These are phyloP conservation scores for Acanthis flammea DNA, from an alignment of 2,797 vertebrate genomes.

Conservation along the genomic window DNA sequence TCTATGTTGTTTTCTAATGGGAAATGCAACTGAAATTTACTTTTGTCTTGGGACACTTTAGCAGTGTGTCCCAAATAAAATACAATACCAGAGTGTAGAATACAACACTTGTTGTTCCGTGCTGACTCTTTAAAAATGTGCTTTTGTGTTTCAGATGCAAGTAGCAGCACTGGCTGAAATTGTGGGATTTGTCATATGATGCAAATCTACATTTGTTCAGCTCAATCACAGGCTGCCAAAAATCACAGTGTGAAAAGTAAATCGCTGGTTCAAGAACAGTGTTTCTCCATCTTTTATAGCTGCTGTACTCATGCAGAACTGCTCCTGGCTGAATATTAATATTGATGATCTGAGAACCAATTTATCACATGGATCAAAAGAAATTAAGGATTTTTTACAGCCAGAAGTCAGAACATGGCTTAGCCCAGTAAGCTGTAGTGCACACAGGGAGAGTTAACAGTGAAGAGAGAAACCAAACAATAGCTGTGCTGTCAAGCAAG, in stretches of 20 bases:
- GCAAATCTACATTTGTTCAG: constrained; percentile 13
- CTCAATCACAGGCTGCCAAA: constrained; percentile 17
- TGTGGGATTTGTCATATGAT: background rate
- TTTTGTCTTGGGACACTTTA: background rate
- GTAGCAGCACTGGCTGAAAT: background rate
- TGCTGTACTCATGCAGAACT: background rate
- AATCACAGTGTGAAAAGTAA: constrained; percentile 8
- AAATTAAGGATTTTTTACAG: constrained; percentile 1
- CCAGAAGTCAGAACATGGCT: background rate
- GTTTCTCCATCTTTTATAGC: constrained; percentile 8
- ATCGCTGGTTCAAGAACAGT: background rate
- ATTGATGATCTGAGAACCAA: background rate
- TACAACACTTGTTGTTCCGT: background rate
- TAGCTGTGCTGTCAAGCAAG: background rate
- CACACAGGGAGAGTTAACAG: background rate
- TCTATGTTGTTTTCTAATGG: background rate
- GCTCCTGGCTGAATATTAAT: constrained; percentile 18
- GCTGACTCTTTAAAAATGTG: background rate
- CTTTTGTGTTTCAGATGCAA: background rate
- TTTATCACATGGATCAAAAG: constrained; percentile 29
- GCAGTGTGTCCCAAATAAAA: background rate
- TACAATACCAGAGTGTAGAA: background rate
- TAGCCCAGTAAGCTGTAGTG: background rate
- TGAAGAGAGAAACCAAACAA: background rate
- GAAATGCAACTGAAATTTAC: background rate